Evolutionary conservation across 1,140 invertebrate genomes (phyloP), one percentile per base, ranked within the genome.

Genomic region (Chlorops oryzae): DNA sequence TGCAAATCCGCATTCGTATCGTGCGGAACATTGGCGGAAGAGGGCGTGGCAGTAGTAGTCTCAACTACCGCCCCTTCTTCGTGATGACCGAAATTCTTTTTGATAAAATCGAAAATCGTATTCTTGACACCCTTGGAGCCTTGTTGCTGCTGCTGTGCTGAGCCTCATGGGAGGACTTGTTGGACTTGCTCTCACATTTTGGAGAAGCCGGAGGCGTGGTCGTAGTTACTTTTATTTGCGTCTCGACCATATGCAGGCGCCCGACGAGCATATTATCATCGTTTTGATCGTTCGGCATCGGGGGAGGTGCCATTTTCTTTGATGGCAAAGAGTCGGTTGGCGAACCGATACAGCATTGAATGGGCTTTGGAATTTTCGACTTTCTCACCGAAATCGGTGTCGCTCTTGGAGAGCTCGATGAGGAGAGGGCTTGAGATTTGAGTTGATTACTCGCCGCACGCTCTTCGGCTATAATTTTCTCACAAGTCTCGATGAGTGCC

Each of bases 281-380:
- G 22, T 41, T 32, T 23, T 17, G 28, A 5, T 35, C 35, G 12
- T 40, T 24, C 2, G 47, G 13, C 12, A 17, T 40, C 9, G 28
- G 28, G 9, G 28, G 15, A 10, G 28, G 6, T 32, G 27, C 27
- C n/a, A 32, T 43, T 43, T 43, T 23, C 6, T 39, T 23, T 6
- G 37, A 38, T 5, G 20, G 24, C 6, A 69, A 61, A 5, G 65
- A 69, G 32, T 69, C 65, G 5, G 63, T 59, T 28, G 52, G 62
- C 6, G 25, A 40, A 4, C 58, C 56, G 21, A 65, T 63, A 25
- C 65, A 69, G 42, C 61, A 65, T 1, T 58, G 44, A 10, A 59
- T 65, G 13, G 65, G 65, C 61, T 65, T 68, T 24, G 65, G 65
- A 46, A 69, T 69, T 41, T 68, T 69, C 2, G 65, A 69, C 22